phyloP scores from a whole-genome alignment of 1,140 invertebrate species.

The Homalodisca vitripennis region DNA sequence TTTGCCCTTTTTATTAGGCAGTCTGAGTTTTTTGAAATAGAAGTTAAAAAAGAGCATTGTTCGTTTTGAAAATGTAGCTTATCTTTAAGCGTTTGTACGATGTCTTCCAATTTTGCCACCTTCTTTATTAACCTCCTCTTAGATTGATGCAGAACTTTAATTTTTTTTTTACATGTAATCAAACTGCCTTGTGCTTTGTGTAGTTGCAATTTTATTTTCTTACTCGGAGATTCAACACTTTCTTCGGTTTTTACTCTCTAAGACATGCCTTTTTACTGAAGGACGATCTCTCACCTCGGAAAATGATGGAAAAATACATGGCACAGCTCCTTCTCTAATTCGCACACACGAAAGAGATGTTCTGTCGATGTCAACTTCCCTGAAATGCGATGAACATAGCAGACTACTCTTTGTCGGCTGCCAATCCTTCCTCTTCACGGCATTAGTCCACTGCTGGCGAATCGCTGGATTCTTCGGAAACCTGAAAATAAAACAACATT shows the following conservation, averaged over 20 bases:
- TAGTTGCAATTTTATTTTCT: slow-evolving; percentile 17
- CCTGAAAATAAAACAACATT: slow-evolving; percentile 27
- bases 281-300: slow-evolving; percentile 25
- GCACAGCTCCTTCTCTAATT: slow-evolving; percentile 34
- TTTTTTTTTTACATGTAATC: slow-evolving; percentile 24
- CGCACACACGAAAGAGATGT: slow-evolving; percentile 28
- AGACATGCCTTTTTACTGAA: no score
- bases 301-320: slow-evolving; percentile 32
- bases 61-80: slow-evolving; percentile 27
- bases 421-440: slow-evolving; percentile 32
- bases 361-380: slow-evolving; percentile 34
- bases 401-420: slow-evolving; percentile 12
- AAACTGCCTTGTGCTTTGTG: not conserved
- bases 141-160: slow-evolving; percentile 12
- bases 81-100: slow-evolving; percentile 23
- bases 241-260: not conserved
- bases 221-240: slow-evolving; percentile 18
- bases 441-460: slow-evolving; percentile 28
- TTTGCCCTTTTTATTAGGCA: slow-evolving; percentile 26
- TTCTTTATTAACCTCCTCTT: slow-evolving; percentile 22
- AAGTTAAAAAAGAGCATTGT: slow-evolving; percentile 26
- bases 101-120: slow-evolving; percentile 17
- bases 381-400: slow-evolving; percentile 33
- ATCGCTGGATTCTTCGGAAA: slow-evolving; percentile 33
- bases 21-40: slow-evolving; percentile 25